These are phyloP conservation scores for Acanthochromis polyacanthus DNA, from an alignment of 2,113 vertebrate species.

Conservation along the genomic window DNA sequence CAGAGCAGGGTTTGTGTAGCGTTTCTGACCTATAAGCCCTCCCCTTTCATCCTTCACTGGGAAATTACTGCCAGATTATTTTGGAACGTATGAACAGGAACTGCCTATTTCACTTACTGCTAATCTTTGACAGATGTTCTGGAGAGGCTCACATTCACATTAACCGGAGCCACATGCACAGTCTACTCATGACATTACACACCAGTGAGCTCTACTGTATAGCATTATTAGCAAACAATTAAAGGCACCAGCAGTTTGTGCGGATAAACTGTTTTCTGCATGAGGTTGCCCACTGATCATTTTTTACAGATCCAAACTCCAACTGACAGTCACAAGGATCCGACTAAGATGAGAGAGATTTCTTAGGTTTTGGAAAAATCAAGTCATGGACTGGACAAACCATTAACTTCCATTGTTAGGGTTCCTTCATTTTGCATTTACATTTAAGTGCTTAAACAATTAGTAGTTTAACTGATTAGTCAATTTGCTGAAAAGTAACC, in stretches of 20 bases:
- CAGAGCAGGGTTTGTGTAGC: slow-evolving; percentile 68
- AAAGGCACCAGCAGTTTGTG: slow-evolving; percentile 1
- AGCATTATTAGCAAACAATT: slow-evolving; percentile 4
- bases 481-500: neutral
- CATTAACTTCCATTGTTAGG: too few species aligned
- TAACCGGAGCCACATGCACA: slow-evolving; percentile 80
- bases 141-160: slow-evolving; percentile 74
- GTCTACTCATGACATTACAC: slow-evolving; percentile 36
- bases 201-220: slow-evolving; percentile 1
- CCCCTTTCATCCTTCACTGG: slow-evolving; percentile 74
- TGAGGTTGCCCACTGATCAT: neutral
- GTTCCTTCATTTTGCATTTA: too few species aligned
- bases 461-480: neutral
- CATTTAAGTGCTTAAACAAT: neutral
- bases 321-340: neutral
- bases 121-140: slow-evolving; percentile 88
- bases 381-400: neutral
- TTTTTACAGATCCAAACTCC: neutral
- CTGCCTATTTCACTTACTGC: slow-evolving; percentile 84
- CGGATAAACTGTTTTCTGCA: neutral
- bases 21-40: slow-evolving; percentile 75
- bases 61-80: slow-evolving; percentile 86
- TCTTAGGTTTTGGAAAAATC: neutral
- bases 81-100: slow-evolving; percentile 84
- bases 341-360: neutral